Evolutionary conservation across 2,113 vertebrate genomes (phyloP).

Genomic region (Myrmophylax atrothorax): DNA sequence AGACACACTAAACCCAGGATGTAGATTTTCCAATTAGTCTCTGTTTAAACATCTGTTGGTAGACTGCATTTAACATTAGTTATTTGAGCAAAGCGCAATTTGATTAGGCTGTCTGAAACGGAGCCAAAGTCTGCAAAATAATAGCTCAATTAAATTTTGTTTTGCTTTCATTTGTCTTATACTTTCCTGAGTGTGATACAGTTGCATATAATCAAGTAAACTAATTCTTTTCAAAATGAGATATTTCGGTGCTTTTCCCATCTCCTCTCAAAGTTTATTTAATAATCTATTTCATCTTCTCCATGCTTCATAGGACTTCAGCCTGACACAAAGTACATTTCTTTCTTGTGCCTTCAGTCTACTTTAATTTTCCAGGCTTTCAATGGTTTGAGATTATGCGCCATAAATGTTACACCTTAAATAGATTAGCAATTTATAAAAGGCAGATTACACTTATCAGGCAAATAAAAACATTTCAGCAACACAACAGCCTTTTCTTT

Average conservation of each 20-base stretch:
- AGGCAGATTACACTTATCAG: slow-evolving; percentile 28
- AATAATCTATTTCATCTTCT: slow-evolving; percentile 71
- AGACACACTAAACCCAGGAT: slow-evolving; percentile 76
- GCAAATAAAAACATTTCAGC: slow-evolving; percentile 1
- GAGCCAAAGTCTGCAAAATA: slow-evolving; percentile 85
- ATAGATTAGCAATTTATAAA: slow-evolving; percentile 54
- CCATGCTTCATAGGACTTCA: slow-evolving; percentile 63
- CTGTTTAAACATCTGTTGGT: slow-evolving; percentile 81
- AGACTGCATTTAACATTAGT: slow-evolving; percentile 80
- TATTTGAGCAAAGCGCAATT: slow-evolving; percentile 79
- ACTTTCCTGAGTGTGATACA: slow-evolving; percentile 78
- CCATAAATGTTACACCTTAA: slow-evolving; percentile 62
- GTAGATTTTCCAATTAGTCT: slow-evolving; percentile 82
- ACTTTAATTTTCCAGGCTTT: slow-evolving; percentile 65
- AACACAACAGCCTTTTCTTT: neutral
- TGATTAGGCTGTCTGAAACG: slow-evolving; percentile 82
- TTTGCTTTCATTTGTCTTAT: slow-evolving; percentile 81
- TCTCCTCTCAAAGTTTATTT: slow-evolving; percentile 61
- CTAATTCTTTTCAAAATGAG: slow-evolving; percentile 75
- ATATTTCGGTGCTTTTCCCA: slow-evolving; percentile 67
- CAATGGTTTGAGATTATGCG: slow-evolving; percentile 32
- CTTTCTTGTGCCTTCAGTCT: slow-evolving; percentile 60
- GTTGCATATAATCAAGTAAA: slow-evolving; percentile 78
- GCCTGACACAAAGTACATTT: slow-evolving; percentile 68
- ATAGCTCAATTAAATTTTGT: slow-evolving; percentile 84